Conservation (phyloP, 2,113 vertebrate species). For the Gnathonemus longibarbis region DNA sequence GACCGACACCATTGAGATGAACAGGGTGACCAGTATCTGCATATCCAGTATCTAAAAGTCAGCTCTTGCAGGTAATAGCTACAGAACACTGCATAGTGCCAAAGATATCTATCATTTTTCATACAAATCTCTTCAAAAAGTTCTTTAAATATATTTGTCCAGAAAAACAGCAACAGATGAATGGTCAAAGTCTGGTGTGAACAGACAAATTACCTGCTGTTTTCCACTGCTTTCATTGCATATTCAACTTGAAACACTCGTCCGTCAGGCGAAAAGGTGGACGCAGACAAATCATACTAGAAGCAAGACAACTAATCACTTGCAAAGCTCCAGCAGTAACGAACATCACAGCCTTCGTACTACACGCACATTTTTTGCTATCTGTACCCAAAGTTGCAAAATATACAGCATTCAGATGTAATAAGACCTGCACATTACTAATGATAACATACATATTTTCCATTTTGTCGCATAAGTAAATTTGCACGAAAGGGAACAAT, state of each 20-base stretch:
- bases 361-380: not conserved
- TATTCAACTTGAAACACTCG: slow-evolving; percentile 98
- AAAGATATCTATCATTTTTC: not conserved
- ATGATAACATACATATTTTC: not conserved
- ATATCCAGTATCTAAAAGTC: not conserved
- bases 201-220: slow-evolving; percentile 77
- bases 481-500: not conserved
- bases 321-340: no score
- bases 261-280: slow-evolving; percentile 95
- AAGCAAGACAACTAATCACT: slow-evolving; percentile 15
- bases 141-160: not conserved
- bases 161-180: not conserved
- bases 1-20: not conserved
- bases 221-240: slow-evolving; percentile 97
- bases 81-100: not conserved
- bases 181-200: not conserved
- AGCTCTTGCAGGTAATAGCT: not conserved
- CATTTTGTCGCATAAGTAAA: not conserved
- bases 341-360: not conserved
- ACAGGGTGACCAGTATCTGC: not conserved
- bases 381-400: not conserved
- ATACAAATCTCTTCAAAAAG: not conserved
- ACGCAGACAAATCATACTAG: slow-evolving; percentile 93
- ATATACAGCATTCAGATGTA: not conserved
- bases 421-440: not conserved